Conservation (phyloP, 35 echinoderm and acorn worm genomes). For the Ophiothrix spiculata region DNA sequence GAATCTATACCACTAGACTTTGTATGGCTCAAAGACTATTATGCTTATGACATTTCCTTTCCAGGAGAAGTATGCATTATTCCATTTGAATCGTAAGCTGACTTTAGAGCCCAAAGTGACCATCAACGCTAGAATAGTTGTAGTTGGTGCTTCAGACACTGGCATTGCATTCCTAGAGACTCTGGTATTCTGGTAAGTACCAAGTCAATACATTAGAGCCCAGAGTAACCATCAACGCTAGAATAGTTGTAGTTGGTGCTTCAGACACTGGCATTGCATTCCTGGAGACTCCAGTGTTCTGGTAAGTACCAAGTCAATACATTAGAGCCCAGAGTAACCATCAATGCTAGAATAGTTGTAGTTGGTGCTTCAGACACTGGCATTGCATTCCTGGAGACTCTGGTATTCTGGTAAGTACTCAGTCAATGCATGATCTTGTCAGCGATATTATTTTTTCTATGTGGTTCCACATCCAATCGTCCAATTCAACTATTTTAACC, state of each 20-base stretch:
- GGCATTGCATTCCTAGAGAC: constrained; percentile 88
- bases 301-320: no score
- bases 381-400: constrained; percentile 83
- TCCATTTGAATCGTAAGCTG: constrained; percentile 95
- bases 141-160: constrained; percentile 91
- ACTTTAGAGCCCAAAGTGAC: constrained; percentile 98
- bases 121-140: constrained; percentile 91
- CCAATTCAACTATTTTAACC: no score
- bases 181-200: constrained; percentile 93
- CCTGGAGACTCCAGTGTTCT: constrained; percentile 85
- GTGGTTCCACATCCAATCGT: background rate
- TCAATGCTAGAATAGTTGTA: constrained; percentile 91
- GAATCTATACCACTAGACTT: no score
- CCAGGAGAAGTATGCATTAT: constrained; percentile 91
- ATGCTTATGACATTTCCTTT: constrained; percentile 1
- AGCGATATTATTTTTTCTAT: no score
- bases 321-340: constrained; percentile 82
- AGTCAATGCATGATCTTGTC: no score
- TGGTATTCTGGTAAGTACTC: constrained; percentile 95
- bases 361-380: constrained; percentile 87
- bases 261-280: constrained; percentile 92
- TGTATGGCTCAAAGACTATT: background rate
- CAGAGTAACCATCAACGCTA: constrained; percentile 94
- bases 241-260: constrained; percentile 92
- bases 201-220: constrained; percentile 96